A percentile compares a stretch with the other conserved stretches of the same genome.
Conservation (phyloP, 1,140 invertebrate species). For the Agrypnia vestita region DNA sequence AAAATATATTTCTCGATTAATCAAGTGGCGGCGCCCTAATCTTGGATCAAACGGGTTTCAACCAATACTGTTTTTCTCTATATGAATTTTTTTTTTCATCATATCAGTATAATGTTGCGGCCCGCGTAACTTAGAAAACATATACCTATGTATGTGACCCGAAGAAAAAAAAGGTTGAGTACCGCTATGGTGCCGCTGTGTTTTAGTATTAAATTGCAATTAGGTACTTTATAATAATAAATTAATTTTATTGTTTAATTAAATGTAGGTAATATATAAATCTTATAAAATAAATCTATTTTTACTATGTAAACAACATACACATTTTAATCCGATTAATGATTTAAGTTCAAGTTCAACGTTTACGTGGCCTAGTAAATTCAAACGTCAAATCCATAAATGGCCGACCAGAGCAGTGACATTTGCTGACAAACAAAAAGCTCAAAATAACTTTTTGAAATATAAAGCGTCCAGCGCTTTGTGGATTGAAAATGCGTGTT, state of each 20-base stretch:
- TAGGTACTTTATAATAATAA: conserved; percentile 6
- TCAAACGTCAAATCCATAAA: conserved; percentile 55
- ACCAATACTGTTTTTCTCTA: too few species aligned
- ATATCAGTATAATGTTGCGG: too few species aligned
- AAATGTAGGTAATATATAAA: not conserved
- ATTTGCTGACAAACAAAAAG: conserved; percentile 54
- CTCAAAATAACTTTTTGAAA: conserved; percentile 49
- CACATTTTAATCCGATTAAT: conserved; percentile 16
- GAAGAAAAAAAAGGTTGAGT: too few species aligned
- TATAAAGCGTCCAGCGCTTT: conserved; percentile 16
- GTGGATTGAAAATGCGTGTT: conserved; percentile 31
- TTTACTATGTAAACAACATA: not conserved
- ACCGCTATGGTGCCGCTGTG: too few species aligned
- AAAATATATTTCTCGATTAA: too few species aligned
- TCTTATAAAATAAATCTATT: not conserved
- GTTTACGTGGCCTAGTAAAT: conserved; percentile 56
- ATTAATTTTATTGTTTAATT: conserved; percentile 14
- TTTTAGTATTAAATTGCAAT: not conserved
- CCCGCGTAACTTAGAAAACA: too few species aligned
- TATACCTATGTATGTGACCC: too few species aligned
- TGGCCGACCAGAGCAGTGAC: conserved; percentile 50
- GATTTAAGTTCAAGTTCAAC: conserved; percentile 53
- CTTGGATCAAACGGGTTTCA: too few species aligned
- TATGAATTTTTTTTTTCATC: too few species aligned
- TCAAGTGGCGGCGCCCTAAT: too few species aligned